Evolutionary conservation across 2,888 invertebrate species (phyloP).

Genomic region (Scaeva pyrastri): DNA sequence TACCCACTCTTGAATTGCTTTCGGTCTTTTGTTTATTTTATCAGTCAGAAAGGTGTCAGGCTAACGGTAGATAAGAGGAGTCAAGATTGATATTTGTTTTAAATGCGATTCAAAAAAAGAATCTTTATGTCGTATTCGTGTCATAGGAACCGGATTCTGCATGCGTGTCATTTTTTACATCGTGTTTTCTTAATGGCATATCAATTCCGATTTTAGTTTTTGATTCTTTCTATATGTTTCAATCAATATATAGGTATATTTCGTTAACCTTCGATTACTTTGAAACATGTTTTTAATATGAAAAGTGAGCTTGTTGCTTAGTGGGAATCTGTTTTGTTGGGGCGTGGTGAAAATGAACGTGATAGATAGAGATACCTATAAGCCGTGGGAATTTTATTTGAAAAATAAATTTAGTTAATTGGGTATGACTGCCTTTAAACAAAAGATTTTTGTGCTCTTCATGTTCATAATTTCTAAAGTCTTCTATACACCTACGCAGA

Average conservation of each 20-base stretch:
- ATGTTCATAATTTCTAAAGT: background rate
- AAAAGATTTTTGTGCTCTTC: background rate
- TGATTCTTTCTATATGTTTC: background rate
- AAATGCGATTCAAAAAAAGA: background rate
- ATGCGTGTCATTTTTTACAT: conserved; percentile 75
- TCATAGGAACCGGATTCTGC: conserved; percentile 47
- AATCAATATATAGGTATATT: conserved; percentile 31
- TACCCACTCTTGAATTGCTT: conserved; percentile 14
- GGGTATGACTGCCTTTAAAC: background rate
- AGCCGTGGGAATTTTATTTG: background rate
- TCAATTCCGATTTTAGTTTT: background rate
- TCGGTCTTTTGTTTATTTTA: conserved; percentile 36
- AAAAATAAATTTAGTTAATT: background rate
- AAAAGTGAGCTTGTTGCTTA: conserved; percentile 15
- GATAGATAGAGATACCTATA: no score
- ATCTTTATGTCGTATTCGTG: conserved; percentile 10
- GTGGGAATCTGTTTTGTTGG: conserved; percentile 1
- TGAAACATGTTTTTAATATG: background rate
- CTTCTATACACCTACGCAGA: background rate
- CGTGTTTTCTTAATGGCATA: conserved; percentile 11
- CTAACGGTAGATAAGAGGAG: conserved; percentile 11
- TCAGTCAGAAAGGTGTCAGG: background rate
- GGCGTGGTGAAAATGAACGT: conserved; percentile 28
- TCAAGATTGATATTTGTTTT: conserved; percentile 2
- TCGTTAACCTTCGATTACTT: background rate